Conservation (phyloP, 2,797 vertebrate species). For the Urosaurus nigricauda region DNA sequence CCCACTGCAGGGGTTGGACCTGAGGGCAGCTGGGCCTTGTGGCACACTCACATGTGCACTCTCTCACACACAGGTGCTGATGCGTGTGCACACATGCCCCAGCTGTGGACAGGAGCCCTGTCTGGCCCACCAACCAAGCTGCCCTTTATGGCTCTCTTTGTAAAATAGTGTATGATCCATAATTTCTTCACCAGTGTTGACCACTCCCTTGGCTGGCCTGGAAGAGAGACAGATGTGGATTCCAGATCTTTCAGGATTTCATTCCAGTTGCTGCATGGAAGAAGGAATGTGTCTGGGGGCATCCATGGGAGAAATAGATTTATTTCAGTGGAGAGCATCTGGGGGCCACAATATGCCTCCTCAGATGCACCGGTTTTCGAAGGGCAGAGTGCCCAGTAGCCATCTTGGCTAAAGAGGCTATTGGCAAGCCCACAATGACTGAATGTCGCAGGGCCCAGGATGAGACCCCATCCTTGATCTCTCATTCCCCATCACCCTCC, state of each 20-base stretch:
- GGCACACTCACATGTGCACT: neutral
- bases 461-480: neutral
- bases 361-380: no score
- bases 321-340: neutral
- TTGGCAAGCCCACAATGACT: no score
- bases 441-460: no score
- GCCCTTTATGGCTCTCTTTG: conserved; percentile 72
- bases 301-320: neutral
- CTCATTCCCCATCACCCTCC: neutral
- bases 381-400: no score
- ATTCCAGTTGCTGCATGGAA: no score
- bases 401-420: no score
- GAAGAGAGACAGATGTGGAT: no score
- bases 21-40: neutral
- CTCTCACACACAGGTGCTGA: no score
- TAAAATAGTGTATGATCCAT: conserved; percentile 71
- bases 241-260: no score
- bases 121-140: conserved; percentile 74
- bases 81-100: no score
- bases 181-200: conserved; percentile 75
- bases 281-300: neutral
- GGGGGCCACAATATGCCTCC: neutral
- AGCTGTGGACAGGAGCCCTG: no score
- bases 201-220: conserved; percentile 68
- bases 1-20: neutral